Base-by-base conservation (phyloP, 1,140 invertebrate genomes). In the Achroia grisella region DNA sequence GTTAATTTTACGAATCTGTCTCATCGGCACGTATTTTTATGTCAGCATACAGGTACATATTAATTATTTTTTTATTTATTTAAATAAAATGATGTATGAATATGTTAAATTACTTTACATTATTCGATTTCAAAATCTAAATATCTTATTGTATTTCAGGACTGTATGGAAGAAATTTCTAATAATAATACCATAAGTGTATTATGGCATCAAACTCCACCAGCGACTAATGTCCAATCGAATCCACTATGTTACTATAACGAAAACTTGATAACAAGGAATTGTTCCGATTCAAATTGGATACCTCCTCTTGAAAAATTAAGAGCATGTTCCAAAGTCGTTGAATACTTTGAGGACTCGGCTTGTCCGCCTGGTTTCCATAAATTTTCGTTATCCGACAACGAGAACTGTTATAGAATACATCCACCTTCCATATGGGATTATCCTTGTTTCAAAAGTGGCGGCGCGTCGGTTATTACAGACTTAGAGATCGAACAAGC, bases 371-470 rank as follows among this genome's bases (percentile, higher is more conserved):
- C 72, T 8, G 61, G 74, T 5, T 79, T 65, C 39, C 28, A 62
- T 33, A 54, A 56, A 53, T 65, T 79, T 15, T 76, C 74, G 11
- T 39, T 64, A 35, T 60, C 63, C 8, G 68, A 62, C 39, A 61
- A 62, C 12, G 47, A 67, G 31, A 73, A 71, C 39, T 82, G 78
- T 48, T 82, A 71, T 48, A 54, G 71, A 64, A 62, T 76, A 8
- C 44, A 41, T 46, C n/a, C 46, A 41, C 13, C 51, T 5, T 53
- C 69, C 1, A 13, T 46, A 5, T 82, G 78, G 78, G 48, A 74
- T 39, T 66, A 52, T 50, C 75, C 78, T 0, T 82, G 78, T 49
- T 59, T 71, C n/a, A 58, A 63, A 48, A 74, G 62, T 46, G 74
- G 75, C 2, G 72, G 68, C 35, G 72, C 71, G 41, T 65, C 71